These are phyloP conservation scores for Echinometra lucunter DNA, from an alignment of 53 echinoderm and acorn worm genomes.

Conservation along the genomic window DNA sequence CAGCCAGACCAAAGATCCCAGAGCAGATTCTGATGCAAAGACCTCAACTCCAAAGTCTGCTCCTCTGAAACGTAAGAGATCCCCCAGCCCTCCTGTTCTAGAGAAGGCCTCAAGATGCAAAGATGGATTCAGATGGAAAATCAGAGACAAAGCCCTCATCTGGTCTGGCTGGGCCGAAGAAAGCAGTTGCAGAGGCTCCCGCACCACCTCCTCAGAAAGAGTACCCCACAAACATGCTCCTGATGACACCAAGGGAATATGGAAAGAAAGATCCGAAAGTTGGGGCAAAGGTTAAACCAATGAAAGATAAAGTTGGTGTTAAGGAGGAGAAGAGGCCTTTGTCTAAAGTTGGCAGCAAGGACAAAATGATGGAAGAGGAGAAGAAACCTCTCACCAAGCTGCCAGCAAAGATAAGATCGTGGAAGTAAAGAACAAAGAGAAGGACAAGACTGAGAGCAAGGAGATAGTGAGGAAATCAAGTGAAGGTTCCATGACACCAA, in stretches of 20 bases:
- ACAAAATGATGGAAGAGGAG: conserved; percentile 58
- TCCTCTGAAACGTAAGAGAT: conserved; percentile 85
- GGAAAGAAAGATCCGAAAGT: conserved; percentile 68
- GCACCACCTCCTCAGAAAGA: conserved; percentile 65
- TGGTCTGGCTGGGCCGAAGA: background rate
- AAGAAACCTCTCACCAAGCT: conserved; percentile 35
- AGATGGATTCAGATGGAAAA: conserved; percentile 29
- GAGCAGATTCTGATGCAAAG: conserved; percentile 69
- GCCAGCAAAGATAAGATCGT: conserved; percentile 54
- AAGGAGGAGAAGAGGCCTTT: conserved; percentile 52
- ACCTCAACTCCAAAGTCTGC: conserved; percentile 70
- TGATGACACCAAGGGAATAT: conserved; percentile 71
- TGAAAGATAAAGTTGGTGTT: conserved; percentile 51
- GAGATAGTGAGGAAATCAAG: conserved; percentile 73
- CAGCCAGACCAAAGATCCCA: conserved; percentile 65
- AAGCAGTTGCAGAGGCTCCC: conserved; percentile 30
- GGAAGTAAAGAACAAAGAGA: conserved; percentile 52
- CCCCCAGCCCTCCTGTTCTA: conserved; percentile 79
- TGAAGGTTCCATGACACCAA: conserved; percentile 41
- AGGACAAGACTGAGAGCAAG: conserved; percentile 73
- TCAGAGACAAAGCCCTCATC: conserved; percentile 35
- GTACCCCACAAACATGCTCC: conserved; percentile 79
- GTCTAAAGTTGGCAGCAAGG: conserved; percentile 53
- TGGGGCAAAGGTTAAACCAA: conserved; percentile 66
- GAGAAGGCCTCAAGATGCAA: conserved; percentile 64